phyloP scores from a whole-genome alignment of 2,797 vertebrate genomes.

The Mormyrops attenuatus region DNA sequence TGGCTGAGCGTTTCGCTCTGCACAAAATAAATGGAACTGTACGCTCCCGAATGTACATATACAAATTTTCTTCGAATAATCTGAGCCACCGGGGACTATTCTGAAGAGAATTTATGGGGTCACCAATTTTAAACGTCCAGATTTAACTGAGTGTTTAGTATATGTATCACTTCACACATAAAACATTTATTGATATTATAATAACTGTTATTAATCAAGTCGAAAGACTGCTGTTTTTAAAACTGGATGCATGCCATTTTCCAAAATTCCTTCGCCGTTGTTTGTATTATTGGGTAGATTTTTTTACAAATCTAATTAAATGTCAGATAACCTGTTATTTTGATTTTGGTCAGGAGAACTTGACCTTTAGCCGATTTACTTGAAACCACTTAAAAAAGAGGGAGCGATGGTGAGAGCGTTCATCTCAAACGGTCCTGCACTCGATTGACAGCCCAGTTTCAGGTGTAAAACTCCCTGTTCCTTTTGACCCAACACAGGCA shows the following conservation, averaged over 20 bases:
- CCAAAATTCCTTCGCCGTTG: background rate
- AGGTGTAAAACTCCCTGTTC: conserved; percentile 15
- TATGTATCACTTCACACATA: background rate
- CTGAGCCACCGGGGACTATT: background rate
- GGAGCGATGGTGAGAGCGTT: conserved; percentile 27
- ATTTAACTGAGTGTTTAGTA: background rate
- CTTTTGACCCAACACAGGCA: conserved; percentile 15
- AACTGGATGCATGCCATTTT: conserved; percentile 7
- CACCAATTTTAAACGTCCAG: background rate
- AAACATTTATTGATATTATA: conserved; percentile 5
- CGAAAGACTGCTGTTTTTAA: background rate
- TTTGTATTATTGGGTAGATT: conserved; percentile 29
- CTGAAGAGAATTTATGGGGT: background rate
- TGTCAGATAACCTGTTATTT: conserved; percentile 49
- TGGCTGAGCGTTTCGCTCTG: background rate
- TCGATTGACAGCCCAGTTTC: conserved; percentile 23
- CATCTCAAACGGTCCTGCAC: conserved; percentile 23
- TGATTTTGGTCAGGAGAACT: conserved; percentile 47
- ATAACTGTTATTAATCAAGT: background rate
- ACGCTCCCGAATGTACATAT: background rate
- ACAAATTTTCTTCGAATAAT: background rate
- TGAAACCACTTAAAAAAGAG: conserved; percentile 53
- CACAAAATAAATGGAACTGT: background rate
- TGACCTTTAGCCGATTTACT: conserved; percentile 56
- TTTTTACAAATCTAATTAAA: conserved; percentile 42